These are phyloP conservation scores for Bothrops jararaca DNA, from an alignment of 2,113 vertebrate species.

Conservation along the genomic window DNA sequence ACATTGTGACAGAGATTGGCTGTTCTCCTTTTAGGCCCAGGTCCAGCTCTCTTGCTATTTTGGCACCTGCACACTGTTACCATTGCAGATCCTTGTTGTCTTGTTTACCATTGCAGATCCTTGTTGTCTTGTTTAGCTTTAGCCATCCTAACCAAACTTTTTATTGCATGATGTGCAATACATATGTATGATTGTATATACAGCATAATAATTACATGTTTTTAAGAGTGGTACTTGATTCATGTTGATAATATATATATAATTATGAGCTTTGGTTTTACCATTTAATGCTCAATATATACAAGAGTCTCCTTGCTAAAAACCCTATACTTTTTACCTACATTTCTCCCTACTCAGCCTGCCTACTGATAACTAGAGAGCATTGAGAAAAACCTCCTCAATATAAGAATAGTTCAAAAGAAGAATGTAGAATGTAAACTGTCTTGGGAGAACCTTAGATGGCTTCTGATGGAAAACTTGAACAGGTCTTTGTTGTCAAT, in stretches of 20 bases:
- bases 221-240: not conserved
- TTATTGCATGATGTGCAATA: not conserved
- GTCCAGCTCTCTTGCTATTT: not conserved
- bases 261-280: not conserved
- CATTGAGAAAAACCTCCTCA: not conserved
- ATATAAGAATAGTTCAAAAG: not conserved
- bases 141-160: not conserved
- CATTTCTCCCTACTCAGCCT: not conserved
- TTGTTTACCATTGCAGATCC: not conserved
- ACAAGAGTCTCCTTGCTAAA: not conserved
- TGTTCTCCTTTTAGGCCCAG: not conserved
- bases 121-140: not conserved
- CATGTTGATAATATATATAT: not conserved
- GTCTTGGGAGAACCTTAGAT: not conserved
- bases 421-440: not conserved
- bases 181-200: not conserved
- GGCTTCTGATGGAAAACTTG: conserved; percentile 6
- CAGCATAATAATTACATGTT: not conserved
- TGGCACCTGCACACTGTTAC: not conserved
- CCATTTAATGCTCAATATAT: not conserved
- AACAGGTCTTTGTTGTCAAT: conserved; percentile 16
- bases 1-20: not conserved
- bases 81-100: not conserved
- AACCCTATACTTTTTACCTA: not conserved
- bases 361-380: not conserved